Base-by-base conservation (phyloP, 2,888 invertebrate species). In the Machimus atricapillus region DNA sequence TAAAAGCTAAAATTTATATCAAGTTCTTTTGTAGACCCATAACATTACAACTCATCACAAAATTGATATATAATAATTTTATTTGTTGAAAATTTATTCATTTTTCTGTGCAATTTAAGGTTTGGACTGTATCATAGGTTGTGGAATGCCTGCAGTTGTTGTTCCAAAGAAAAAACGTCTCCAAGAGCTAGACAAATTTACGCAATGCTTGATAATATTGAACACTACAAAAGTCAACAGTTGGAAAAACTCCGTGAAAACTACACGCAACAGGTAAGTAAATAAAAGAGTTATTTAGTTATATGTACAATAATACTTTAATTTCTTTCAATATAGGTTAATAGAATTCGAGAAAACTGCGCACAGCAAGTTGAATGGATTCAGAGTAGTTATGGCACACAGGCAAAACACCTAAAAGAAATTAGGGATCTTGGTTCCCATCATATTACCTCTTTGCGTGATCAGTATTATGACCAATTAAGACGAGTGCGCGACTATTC, bases 381-480 rank as follows among this genome's bases (percentile, higher is more conserved):
- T 89, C 96, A 98, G 91, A 97, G 95, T 91, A 98, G 97, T 91
- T 98, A 98, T 92, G 96, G 96, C 90, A 94, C 95, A 56, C 98
- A 98, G 93, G 95, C 97, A 79, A 96, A 96, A 90, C 96, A 97
- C 91, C 94, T 98, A 85, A 95, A 96, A 90, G 97, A 97, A 91
- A 96, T 98, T 90, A 94, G 98, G 89, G 98, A 98, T 91, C 98
- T 98, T 91, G 98, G 98, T 87, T 96, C 97, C 85, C 96, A 95
- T 91, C 97, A 98, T 91, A 93, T 98, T 89, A 96, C 97, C 87
- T 94, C 97, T 2, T 94, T 98, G 90, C 94, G 96, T 91, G 98
- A 98, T 92, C 98, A 98, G 93, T 98, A 98, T 93, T 96, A 95
- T 91, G 97, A 98, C 93, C 98, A 98, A 97, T 97, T 98, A 89